Evolutionary conservation across 2,797 vertebrate genomes (phyloP), one percentile per base, ranked within the genome.

Genomic region (Ptychobarbus kaznakovi): DNA sequence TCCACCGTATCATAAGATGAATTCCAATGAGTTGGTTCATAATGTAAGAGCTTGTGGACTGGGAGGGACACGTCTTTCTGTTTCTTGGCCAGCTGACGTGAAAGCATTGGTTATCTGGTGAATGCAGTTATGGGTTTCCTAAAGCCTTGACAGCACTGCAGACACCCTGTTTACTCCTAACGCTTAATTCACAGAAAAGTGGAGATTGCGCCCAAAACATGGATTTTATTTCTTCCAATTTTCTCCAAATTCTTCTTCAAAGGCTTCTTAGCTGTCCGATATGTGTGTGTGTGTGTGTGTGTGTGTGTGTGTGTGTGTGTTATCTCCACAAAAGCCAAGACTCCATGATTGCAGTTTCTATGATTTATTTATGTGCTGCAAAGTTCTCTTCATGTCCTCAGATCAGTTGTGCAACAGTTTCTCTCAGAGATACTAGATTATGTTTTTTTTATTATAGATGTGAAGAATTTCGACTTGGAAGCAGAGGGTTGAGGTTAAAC

Each of bases 1-100:
- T 86, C 32, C 58, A 80, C 76, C 73, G 20, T 3, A 63, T 80
- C 63, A 58, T 66, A 86, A 38, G 56, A 58, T 22, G 84, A 88
- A 83, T 68, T 20, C 73, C 80, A 74, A 13, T 38, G 44, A 66
- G 65, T 68, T 32, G 65, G 65, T 38, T 86, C 80, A 68, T 77
- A 74, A 82, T 73, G 74, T 40, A 78, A 63, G 40, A 78, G 66
- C 61, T 73, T 63, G 25, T 82, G 80, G 49, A 28, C 74, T 79
- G 61, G 44, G 63, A 79, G 74, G 38, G 20, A 35, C 10, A 74
- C 56, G 68, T 86, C 46, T 69, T 69, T 68, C 66, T 70, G 68
- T 70, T 42, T 87, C 53, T 82, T 85, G 12, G 28, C 72, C 38
- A 72, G 63, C 44, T 81, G 61, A 70, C 20, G 9, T 61, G 56